Percentiles rank a stretch among this genome's conserved stretches.
Evolutionary conservation across 1,140 invertebrate species (phyloP).

Genomic region (Tetragonula clypearis): DNA sequence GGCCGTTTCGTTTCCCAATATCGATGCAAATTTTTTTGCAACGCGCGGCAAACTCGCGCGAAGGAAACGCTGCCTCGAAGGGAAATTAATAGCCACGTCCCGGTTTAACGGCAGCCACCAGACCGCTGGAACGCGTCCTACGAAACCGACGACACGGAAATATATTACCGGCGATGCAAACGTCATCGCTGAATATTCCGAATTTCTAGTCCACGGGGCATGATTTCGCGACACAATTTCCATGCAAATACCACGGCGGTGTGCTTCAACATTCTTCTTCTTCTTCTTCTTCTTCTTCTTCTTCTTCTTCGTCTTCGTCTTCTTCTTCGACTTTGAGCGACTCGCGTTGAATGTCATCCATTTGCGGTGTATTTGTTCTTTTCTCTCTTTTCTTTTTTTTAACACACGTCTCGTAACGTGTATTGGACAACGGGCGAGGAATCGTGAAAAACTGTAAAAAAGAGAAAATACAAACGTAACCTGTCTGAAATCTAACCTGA

Average conservation of each 20-base stretch:
- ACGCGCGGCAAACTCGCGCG: neutral
- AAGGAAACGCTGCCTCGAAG: conserved; percentile 30
- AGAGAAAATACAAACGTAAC: too few relatives aligned
- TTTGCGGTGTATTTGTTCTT: neutral
- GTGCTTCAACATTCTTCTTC: neutral
- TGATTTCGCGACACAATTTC: conserved; percentile 46
- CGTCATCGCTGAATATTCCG: conserved; percentile 35
- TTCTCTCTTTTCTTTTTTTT: neutral
- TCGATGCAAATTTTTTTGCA: conserved; percentile 43
- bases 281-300: neutral
- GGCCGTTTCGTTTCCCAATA: conserved; percentile 4
- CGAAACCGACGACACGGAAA: conserved; percentile 8
- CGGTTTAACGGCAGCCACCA: neutral
- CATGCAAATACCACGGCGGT: conserved; percentile 26
- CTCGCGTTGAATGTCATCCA: neutral
- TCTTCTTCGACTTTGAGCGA: neutral
- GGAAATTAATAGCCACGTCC: conserved; percentile 29
- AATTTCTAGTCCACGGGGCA: conserved; percentile 26
- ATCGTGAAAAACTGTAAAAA: too few relatives aligned
- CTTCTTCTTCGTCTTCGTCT: too few relatives aligned
- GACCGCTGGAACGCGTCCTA: neutral
- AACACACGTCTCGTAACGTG: too few relatives aligned
- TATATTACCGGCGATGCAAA: conserved; percentile 26
- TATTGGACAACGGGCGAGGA: too few relatives aligned
- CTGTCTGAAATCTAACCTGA: too few relatives aligned